Evolutionary conservation across 92 coral and sea anemone genomes (phyloP), one percentile per base, ranked within the genome.

Genomic region (Paramuricea clavata): DNA sequence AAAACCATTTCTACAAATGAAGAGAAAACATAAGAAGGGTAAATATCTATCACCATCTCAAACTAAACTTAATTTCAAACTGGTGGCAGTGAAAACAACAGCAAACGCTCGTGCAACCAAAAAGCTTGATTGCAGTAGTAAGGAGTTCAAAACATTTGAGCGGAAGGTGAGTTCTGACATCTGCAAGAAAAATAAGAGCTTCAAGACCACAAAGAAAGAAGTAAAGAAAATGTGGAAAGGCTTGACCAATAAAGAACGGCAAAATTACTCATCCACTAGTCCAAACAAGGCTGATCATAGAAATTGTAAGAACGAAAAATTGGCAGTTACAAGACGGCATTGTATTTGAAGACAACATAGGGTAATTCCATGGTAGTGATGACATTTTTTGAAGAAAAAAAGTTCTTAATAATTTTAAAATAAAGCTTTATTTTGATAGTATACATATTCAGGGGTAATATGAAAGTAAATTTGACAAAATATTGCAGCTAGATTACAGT

Each of bases 391-490:
- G n/a, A n/a, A n/a, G n/a, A n/a, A n/a, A n/a, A n/a, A n/a, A n/a
- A n/a, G n/a, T n/a, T n/a, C n/a, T n/a, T n/a, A 26, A 59, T 5
- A 59, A 19, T 19, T 59, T 19, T 19, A 59, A 59, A 59, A 59
- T 19, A 59, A 59, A 5, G 15, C 5, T 19, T 59, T 59, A 59
- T 59, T 59, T 59, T 59, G 68, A 16, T 16, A 59, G 68, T 7
- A 59, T 59, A 59, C 30, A 26, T 59, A 59, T 59, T 59, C 68
- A 59, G 68, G 68, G 68, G 25, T 59, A 59, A 59, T 59, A 59
- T 59, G 68, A 59, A 59, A 59, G 68, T 59, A 42, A 42, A 42
- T 42, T 42, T 42, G 49, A 42, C 49, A 42, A 42, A 42, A 42
- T 42, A 42, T 12, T 65, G 33, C 35, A 12, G 72, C 34, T 59